Base-by-base conservation (phyloP, 1,140 invertebrate species). In the Cotesia chilonis region DNA sequence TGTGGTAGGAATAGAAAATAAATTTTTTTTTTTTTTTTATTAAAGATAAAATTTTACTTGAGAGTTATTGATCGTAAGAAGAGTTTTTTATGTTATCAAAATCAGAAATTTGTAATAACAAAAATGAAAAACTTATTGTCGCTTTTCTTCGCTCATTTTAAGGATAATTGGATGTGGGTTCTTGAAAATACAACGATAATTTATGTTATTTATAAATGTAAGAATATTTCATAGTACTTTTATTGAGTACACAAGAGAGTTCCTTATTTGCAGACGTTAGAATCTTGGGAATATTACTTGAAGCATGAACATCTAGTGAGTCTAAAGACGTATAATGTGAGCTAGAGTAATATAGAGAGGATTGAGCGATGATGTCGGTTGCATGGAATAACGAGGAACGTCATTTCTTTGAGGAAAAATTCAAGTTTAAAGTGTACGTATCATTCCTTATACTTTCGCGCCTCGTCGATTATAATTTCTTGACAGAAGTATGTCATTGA, bases 351-450 rank as follows among this genome's bases (percentile, higher is more conserved):
- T 14, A 57, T 14, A 57, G 5, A 57, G 54, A 20, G 20, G 54
- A 57, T 57, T 47, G 41, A 28, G 36, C 7, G n/a, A 17, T 17
- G 4, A 66, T 66, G 52, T 66, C 12, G 64, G 47, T 66, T 4
- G 64, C 17, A 51, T 6, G 17, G 51, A 66, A 66, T 66, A 66
- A 66, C 47, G 64, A 66, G 64, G 17, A 41, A 10, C 4, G 64
- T 66, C 36, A 51, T 66, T 66, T 66, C 64, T 66, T 20, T 66
- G 10, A 59, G 17, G 20, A 38, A 51, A 47, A 47, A 47, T 47
- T 47, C 1, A 47, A 47, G 41, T 47, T 47, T 47, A 47, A 47
- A 10, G 10, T 6, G 5, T 10, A 51, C 36, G 64, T 66, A 17
- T 17, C 10, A 51, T 12, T 52, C 7, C 20, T 51, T 47, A 17